A percentile compares a stretch with the other conserved stretches of the same genome.
These are phyloP conservation scores for Steinernema carpocapsae DNA, from an alignment of 2,888 invertebrate genomes.

Conservation along the genomic window DNA sequence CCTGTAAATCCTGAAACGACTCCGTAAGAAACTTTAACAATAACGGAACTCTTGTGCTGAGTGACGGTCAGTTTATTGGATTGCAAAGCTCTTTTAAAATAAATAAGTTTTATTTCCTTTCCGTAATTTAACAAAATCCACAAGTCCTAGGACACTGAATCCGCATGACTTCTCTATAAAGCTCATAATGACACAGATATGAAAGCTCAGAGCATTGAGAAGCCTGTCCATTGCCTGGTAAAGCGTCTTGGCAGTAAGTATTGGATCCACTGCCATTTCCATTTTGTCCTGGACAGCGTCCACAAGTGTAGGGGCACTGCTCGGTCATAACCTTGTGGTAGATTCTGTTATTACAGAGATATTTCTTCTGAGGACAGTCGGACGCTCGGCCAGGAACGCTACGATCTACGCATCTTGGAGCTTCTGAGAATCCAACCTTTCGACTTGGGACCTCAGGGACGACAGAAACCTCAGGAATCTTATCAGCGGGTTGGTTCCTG, in stretches of 20 bases:
- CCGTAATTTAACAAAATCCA: background rate
- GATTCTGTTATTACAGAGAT: conserved; percentile 12
- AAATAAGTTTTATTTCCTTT: background rate
- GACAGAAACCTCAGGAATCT: too few relatives aligned
- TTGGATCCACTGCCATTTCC: background rate
- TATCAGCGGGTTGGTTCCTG: too few relatives aligned
- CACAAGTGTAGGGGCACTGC: conserved; percentile 37
- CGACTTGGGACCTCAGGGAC: too few relatives aligned
- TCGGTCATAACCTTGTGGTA: conserved; percentile 20
- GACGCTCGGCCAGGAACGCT: conserved; percentile 2
- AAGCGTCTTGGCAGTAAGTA: background rate
- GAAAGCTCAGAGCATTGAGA: background rate
- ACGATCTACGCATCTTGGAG: conserved; percentile 23
- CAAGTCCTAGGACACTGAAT: background rate
- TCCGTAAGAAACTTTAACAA: background rate
- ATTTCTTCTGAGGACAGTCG: conserved; percentile 12
- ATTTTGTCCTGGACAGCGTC: background rate
- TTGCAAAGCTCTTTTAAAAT: background rate
- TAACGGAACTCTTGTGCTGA: background rate
- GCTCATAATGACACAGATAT: background rate
- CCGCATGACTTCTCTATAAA: background rate
- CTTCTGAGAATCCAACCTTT: too few relatives aligned
- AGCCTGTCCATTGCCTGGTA: background rate
- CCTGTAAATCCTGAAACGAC: too few relatives aligned
- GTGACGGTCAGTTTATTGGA: background rate